Evolutionary conservation across 1,140 invertebrate species (phyloP), one percentile per base, ranked within the genome.

Genomic region (Semibalanus balanoides): DNA sequence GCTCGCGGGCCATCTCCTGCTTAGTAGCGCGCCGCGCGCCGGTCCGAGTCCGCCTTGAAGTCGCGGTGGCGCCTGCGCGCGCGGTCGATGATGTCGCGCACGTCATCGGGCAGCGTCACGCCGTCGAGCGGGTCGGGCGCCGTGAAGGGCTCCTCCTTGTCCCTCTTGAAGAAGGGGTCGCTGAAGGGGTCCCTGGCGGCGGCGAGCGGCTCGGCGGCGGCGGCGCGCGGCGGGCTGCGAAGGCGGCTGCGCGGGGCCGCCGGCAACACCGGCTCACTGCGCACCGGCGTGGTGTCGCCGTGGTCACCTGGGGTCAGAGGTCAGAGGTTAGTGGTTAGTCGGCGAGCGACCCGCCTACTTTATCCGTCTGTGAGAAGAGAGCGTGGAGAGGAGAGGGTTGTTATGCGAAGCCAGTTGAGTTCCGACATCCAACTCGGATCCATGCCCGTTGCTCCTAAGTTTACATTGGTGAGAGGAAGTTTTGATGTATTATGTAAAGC

Each of bases 11-110:
- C 51, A 25, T 25, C 51, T 40, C 35, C 51, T 19, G 51, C 51
- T 64, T 25, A 64, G 51, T 14, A 64, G 51, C 51, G 51, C 51
- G 51, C 51, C 51, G 22, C 22, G 51, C 51, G 51, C 51, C 22
- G 11, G 51, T 64, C 51, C 7, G 51, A 7, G 51, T 64, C 51
- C 7, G 51, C 51, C 51, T 25, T 14, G 51, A 64, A 25, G 51
- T 72, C 70, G 29, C 70, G 70, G 29, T 72, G 70, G 29, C 70
- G 70, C n/a, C 70, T 3, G 29, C 70, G 70, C 28, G 70, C 70
- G 3, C 70, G 70, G 70, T 72, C 70, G n/a, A 72, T 72, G 70
- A 72, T 72, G 70, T 29, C 70, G 11, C 70, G 70, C 70, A 72
- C 70, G n/a, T 72, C 70, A 22, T 72, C 70, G 29, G 70, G 70